These are phyloP conservation scores for Epistrophe grossulariae DNA, from an alignment of 2,888 invertebrate genomes.

Conservation along the genomic window DNA sequence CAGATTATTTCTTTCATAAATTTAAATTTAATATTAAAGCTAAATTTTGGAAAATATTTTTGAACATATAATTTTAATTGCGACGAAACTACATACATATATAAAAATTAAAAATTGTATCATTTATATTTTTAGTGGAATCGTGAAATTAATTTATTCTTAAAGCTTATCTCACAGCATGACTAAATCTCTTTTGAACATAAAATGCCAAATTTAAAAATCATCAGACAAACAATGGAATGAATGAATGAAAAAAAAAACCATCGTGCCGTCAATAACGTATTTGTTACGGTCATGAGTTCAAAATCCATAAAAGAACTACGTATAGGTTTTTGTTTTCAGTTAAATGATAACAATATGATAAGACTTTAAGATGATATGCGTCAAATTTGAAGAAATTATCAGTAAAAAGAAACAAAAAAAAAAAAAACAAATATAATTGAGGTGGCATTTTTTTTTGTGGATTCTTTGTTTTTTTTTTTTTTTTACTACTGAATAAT, in stretches of 20 bases:
- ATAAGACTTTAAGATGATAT: neutral
- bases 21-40: no score
- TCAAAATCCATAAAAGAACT: neutral
- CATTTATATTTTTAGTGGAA: neutral
- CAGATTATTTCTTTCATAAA: no score
- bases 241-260: neutral
- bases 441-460: neutral
- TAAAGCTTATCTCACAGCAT: neutral
- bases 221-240: neutral
- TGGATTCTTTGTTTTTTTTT: neutral
- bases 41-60: no score
- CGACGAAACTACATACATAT: no score
- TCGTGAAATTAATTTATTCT: neutral
- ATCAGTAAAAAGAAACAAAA: neutral
- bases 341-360: neutral
- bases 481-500: neutral
- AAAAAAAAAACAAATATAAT: neutral
- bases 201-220: neutral
- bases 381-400: neutral
- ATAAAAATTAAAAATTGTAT: no score
- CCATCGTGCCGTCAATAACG: neutral
- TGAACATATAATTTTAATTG: no score
- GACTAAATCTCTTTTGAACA: neutral
- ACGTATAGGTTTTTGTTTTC: neutral
- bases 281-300: slow-evolving; percentile 4